Evolutionary conservation across 2,113 vertebrate genomes (phyloP).

Genomic region (Nothocercus julius): DNA sequence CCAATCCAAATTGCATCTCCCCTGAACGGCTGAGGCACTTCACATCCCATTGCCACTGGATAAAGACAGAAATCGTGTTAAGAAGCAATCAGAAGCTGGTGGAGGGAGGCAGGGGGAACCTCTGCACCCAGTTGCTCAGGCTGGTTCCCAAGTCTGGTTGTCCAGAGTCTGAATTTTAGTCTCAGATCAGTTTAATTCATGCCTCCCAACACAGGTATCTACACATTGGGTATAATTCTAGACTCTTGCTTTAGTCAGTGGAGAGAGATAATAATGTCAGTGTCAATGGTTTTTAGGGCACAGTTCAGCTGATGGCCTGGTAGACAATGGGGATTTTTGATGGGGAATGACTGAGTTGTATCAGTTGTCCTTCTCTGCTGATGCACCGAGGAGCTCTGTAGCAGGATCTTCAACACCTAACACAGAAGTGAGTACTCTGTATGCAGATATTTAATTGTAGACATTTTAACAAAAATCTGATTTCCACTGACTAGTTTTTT

Average conservation of each 20-base stretch:
- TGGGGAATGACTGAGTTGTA: accelerated
- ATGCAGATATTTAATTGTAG: background rate
- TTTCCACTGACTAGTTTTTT: background rate
- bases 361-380: background rate
- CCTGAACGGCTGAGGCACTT: no score
- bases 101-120: no score
- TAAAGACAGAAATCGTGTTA: no score
- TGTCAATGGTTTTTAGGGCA: background rate
- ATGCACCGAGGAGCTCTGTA: background rate
- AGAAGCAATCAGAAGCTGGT: no score
- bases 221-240: background rate
- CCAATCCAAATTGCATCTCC: no score
- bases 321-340: background rate
- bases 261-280: background rate
- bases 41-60: no score
- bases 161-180: background rate
- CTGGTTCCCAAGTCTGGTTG: background rate
- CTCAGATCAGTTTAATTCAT: background rate
- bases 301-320: background rate
- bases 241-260: background rate
- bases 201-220: background rate
- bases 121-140: background rate
- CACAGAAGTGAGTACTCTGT: background rate
- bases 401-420: background rate
- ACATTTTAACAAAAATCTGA: background rate